Conservation (phyloP, 2,888 invertebrate genomes). For the Lasioglossum pauxillum region DNA sequence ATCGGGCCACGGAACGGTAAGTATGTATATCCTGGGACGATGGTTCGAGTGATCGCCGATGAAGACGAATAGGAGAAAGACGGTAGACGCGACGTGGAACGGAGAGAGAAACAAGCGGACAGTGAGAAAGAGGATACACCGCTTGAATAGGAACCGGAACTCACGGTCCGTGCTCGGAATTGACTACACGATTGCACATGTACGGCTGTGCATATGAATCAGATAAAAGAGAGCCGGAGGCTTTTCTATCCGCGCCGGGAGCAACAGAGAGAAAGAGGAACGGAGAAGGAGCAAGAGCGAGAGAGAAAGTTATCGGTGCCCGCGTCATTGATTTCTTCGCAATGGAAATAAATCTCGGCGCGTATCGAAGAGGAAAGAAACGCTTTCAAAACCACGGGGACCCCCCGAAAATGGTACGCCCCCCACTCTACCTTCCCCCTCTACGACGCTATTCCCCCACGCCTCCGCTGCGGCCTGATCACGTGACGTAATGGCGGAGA, state of each 20-base stretch:
- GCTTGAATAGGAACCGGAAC: conserved; percentile 82
- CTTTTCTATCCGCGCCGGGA: conserved; percentile 41
- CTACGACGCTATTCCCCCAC: too few species aligned
- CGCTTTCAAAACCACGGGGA: conserved; percentile 49
- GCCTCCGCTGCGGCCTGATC: too few species aligned
- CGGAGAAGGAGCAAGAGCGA: background rate
- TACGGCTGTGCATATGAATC: conserved; percentile 78
- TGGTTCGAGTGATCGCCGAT: conserved; percentile 38
- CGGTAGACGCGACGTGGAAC: conserved; percentile 30
- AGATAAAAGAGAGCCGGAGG: conserved; percentile 61
- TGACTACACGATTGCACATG: conserved; percentile 75
- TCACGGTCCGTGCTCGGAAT: conserved; percentile 80
- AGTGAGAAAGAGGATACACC: conserved; percentile 65
- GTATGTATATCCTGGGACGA: conserved; percentile 17
- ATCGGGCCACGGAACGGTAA: background rate
- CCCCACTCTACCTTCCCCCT: too few species aligned
- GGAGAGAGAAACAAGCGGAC: background rate
- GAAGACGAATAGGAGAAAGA: conserved; percentile 53
- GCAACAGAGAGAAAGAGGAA: conserved; percentile 11
- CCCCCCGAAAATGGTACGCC: conserved; percentile 42
- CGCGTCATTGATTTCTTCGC: conserved; percentile 69
- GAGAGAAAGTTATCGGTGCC: conserved; percentile 58
- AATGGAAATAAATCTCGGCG: conserved; percentile 66
- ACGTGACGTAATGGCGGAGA: too few species aligned
- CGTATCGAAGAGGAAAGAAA: conserved; percentile 16